These are phyloP conservation scores for Conops quadrifasciatus DNA, from an alignment of 2,888 invertebrate species.

Conservation along the genomic window DNA sequence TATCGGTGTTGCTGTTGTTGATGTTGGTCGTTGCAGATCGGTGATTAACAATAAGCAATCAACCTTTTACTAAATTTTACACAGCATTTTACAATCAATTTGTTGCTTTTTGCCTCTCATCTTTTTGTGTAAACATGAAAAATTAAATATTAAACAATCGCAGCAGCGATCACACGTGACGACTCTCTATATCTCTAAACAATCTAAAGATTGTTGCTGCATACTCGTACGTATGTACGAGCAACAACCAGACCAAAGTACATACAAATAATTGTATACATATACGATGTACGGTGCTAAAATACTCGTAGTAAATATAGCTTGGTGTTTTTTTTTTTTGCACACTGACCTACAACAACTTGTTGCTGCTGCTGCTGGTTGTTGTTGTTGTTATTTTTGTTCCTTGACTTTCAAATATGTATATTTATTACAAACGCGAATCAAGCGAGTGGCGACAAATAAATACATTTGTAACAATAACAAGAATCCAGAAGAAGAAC, in stretches of 20 bases:
- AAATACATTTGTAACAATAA: too few relatives aligned
- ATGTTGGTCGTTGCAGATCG: neutral
- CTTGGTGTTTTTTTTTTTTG: conserved; percentile 54
- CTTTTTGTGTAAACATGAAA: conserved; percentile 54
- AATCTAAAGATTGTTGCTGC: conserved; percentile 46
- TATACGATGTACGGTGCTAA: neutral
- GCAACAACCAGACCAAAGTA: conserved; percentile 7
- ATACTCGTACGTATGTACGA: neutral
- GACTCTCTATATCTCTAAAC: conserved; percentile 53
- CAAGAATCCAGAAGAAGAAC: too few relatives aligned
- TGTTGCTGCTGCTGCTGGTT: conserved; percentile 30
- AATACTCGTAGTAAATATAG: neutral
- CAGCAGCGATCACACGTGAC: conserved; percentile 40
- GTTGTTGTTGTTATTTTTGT: neutral
- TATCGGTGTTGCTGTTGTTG: neutral
- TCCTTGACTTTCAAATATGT: too few relatives aligned
- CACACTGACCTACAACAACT: conserved; percentile 63
- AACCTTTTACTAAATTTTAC: conserved; percentile 51
- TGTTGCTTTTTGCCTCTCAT: neutral
- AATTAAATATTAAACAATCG: conserved; percentile 48
- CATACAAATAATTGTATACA: conserved; percentile 12
- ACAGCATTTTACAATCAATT: conserved; percentile 26
- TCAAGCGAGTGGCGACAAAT: too few relatives aligned
- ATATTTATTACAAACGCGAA: too few relatives aligned
- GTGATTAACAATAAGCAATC: neutral